Evolutionary conservation across 1,140 invertebrate species (phyloP).

Genomic region (Thaumatotibia leucotreta): DNA sequence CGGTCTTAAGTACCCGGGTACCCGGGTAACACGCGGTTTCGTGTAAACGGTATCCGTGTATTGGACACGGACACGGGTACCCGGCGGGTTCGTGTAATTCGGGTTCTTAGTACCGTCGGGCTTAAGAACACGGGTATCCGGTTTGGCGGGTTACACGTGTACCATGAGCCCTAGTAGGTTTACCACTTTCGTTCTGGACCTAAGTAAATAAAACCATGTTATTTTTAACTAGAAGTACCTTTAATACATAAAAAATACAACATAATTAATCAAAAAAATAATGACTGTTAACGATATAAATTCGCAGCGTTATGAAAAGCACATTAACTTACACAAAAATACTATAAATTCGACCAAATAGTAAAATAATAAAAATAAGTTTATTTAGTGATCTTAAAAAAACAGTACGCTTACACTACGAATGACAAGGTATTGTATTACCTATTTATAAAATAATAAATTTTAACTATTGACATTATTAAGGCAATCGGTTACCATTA

Average conservation of each 20-base stretch:
- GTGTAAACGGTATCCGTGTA: too few species aligned
- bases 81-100: too few species aligned
- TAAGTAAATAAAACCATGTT: not conserved
- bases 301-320: constrained; percentile 3
- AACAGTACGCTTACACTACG: constrained; percentile 4
- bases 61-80: too few species aligned
- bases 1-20: too few species aligned
- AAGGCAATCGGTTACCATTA: constrained; percentile 5
- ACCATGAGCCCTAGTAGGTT: too few species aligned
- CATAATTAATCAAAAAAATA: constrained; percentile 1
- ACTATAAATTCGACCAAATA: not conserved
- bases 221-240: not conserved
- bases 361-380: not conserved
- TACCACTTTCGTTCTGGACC: not conserved
- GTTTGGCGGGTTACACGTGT: too few species aligned
- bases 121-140: too few species aligned
- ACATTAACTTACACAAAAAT: not conserved
- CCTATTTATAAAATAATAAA: constrained; percentile 7
- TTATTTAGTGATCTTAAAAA: not conserved
- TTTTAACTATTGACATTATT: constrained; percentile 2
- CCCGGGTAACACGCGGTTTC: too few species aligned
- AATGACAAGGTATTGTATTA: constrained; percentile 2
- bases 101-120: too few species aligned
- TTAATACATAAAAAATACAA: constrained; percentile 12
- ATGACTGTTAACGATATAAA: not conserved